A percentile compares a stretch with the other conserved stretches of the same genome.
Evolutionary conservation across 2,797 vertebrate species (phyloP).

Genomic region (Sebastes hubbsi): DNA sequence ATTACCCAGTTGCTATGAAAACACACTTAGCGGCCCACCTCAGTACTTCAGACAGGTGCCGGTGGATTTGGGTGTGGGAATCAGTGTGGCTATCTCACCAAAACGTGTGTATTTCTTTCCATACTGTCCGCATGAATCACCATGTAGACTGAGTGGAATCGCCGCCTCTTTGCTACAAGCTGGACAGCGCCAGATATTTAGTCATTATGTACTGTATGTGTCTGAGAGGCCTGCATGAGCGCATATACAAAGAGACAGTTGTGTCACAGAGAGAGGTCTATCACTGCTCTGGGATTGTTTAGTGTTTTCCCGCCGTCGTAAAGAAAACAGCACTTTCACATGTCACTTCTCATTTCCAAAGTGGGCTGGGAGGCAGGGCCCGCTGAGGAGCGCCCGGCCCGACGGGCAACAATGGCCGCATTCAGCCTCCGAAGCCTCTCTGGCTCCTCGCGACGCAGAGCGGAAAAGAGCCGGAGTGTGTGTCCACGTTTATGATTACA

Average conservation of each 20-base stretch:
- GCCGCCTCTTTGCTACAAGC: slow-evolving; percentile 38
- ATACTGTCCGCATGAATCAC: slow-evolving; percentile 47
- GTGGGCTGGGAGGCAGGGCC: slow-evolving; percentile 30
- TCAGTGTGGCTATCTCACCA: slow-evolving; percentile 25
- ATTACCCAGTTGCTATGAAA: slow-evolving; percentile 72
- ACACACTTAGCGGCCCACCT: slow-evolving; percentile 68
- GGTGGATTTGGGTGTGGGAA: slow-evolving; percentile 27
- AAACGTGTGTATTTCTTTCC: slow-evolving; percentile 46
- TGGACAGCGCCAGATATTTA: slow-evolving; percentile 58
- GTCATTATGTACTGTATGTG: slow-evolving; percentile 52
- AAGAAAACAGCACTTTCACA: slow-evolving; percentile 82
- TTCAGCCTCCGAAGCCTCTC: slow-evolving; percentile 53
- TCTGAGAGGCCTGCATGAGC: slow-evolving; percentile 23
- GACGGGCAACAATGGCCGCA: slow-evolving; percentile 68
- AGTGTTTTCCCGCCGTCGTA: slow-evolving; percentile 64
- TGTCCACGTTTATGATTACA: slow-evolving; percentile 63
- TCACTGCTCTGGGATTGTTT: slow-evolving; percentile 73
- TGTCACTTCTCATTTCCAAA: slow-evolving; percentile 80
- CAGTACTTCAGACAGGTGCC: slow-evolving; percentile 52
- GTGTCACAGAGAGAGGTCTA: slow-evolving; percentile 52
- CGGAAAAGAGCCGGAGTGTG: slow-evolving; percentile 43
- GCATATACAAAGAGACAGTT: slow-evolving; percentile 69
- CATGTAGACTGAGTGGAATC: slow-evolving; percentile 52
- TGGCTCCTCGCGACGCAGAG: slow-evolving; percentile 4
- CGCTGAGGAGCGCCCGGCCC: slow-evolving; percentile 30